phyloP scores from a whole-genome alignment of 2,888 invertebrate genomes.

The Philonicus albiceps region DNA sequence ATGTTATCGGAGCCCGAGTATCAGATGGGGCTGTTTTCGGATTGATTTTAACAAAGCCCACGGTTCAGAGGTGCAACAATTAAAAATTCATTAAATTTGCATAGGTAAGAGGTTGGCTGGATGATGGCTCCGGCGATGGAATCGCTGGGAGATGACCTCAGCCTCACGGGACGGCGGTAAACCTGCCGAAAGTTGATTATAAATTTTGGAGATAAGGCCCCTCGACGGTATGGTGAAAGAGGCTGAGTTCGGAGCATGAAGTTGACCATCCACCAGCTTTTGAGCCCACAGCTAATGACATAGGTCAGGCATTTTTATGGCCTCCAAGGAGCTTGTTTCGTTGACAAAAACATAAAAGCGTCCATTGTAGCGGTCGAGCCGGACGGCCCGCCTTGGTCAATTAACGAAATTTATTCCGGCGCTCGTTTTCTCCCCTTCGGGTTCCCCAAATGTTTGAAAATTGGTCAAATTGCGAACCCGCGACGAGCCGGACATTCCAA shows the following conservation, averaged over 20 bases:
- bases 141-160: background rate
- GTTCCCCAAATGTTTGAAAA: background rate
- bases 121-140: background rate
- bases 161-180: background rate
- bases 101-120: conserved; percentile 20
- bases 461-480: background rate
- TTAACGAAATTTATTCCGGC: conserved; percentile 22
- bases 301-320: conserved; percentile 38
- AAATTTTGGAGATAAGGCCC: conserved; percentile 10
- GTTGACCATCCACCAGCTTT: background rate
- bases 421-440: background rate
- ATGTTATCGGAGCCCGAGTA: background rate
- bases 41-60: background rate
- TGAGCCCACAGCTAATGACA: conserved; percentile 17
- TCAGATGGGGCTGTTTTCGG: background rate
- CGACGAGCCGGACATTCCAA: conserved; percentile 3
- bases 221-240: background rate
- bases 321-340: conserved; percentile 12
- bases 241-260: background rate
- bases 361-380: background rate
- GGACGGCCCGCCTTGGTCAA: background rate
- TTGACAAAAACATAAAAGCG: background rate
- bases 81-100: conserved; percentile 37
- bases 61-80: conserved; percentile 16
- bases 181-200: background rate